These are phyloP conservation scores for Jordanella pulchra DNA, from an alignment of 2,797 vertebrate species.

Conservation along the genomic window DNA sequence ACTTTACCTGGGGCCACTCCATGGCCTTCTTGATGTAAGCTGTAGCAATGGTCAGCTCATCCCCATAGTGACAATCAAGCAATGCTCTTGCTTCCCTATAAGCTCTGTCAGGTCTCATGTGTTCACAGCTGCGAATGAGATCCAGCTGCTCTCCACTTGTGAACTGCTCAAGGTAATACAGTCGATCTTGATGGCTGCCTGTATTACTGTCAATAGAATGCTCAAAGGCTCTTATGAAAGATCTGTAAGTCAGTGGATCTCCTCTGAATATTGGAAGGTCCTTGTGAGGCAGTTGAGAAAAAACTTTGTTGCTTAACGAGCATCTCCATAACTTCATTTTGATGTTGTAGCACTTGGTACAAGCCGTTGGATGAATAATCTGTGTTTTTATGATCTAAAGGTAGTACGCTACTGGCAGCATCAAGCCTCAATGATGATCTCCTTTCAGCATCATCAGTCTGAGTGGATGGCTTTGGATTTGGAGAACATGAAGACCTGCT, in stretches of 20 bases:
- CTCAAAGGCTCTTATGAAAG: conserved; percentile 3
- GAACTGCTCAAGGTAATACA: conserved; percentile 3
- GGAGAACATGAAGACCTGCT: too few relatives aligned
- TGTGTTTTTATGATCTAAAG: too few relatives aligned
- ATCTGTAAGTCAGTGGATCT: not conserved
- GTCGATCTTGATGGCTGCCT: not conserved
- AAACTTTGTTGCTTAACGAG: conserved; percentile 2
- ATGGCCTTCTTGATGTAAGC: not conserved
- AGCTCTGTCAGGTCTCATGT: conserved; percentile 5
- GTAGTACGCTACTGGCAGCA: too few relatives aligned
- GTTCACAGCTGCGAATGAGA: conserved; percentile 8
- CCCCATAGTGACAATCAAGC: conserved; percentile 6
- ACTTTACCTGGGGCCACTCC: conserved; percentile 3
- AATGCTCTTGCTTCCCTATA: conserved; percentile 10
- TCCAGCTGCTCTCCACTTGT: not conserved
- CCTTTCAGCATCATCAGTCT: too few relatives aligned
- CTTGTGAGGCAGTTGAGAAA: not conserved
- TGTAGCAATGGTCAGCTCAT: not conserved
- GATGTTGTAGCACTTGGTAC: not conserved
- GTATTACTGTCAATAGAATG: conserved; percentile 5
- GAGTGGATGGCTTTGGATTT: too few relatives aligned
- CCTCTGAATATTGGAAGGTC: not conserved
- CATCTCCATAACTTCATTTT: conserved; percentile 4
- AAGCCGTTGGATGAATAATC: not conserved
- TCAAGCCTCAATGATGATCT: too few relatives aligned